phyloP scores from a whole-genome alignment of 2,797 vertebrate species.

The Typhlichthys eigenmanni region DNA sequence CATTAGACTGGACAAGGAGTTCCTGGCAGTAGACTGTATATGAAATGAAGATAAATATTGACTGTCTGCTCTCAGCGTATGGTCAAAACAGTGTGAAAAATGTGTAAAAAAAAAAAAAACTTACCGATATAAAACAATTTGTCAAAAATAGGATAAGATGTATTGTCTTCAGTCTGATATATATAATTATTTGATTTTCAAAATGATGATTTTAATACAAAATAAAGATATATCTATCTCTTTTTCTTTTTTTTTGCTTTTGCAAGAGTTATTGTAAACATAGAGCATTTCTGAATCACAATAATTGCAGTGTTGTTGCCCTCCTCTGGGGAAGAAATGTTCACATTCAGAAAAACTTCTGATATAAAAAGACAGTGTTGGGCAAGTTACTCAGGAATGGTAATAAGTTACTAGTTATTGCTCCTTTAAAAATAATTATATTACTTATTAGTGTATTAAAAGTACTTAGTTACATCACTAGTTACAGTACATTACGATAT shows the following conservation, averaged over 20 bases:
- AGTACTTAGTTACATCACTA: too few species aligned
- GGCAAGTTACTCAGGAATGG: too few species aligned
- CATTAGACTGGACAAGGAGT: conserved; percentile 9
- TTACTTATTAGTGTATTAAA: too few species aligned
- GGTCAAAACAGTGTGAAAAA: not conserved
- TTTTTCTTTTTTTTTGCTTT: not conserved
- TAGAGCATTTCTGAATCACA: not conserved
- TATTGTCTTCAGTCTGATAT: not conserved
- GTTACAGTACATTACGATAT: too few species aligned
- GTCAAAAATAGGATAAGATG: too few species aligned
- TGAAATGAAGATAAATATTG: conserved; percentile 16
- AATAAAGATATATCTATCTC: not conserved
- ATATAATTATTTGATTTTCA: not conserved
- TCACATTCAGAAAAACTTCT: not conserved
- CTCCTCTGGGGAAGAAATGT: not conserved
- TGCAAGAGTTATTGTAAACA: not conserved
- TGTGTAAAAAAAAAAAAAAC: conserved; percentile 20
- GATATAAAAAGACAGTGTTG: too few species aligned
- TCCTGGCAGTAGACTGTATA: not conserved
- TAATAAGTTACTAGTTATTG: too few species aligned
- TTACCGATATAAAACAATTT: too few species aligned
- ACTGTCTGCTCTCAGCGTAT: not conserved
- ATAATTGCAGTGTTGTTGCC: not conserved
- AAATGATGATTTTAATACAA: not conserved
- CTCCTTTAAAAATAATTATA: too few species aligned